These are phyloP conservation scores for Agriopis aurantiaria DNA, from an alignment of 2,888 invertebrate genomes.

Conservation along the genomic window DNA sequence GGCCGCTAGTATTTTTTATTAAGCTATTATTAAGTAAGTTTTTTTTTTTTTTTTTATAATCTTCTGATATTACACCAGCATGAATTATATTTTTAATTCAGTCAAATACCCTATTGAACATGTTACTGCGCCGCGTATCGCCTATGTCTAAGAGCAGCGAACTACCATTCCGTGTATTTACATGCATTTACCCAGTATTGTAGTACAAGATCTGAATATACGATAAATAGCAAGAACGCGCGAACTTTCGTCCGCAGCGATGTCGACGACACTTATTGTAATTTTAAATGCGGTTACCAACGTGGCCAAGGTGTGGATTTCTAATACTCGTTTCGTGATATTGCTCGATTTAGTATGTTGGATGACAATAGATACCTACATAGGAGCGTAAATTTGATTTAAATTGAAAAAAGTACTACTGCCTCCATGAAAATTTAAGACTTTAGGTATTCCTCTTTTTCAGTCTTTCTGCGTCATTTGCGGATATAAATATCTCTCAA, in stretches of 20 bases:
- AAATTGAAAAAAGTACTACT: not conserved
- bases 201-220: constrained; percentile 68
- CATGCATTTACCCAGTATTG: constrained; percentile 38
- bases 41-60: too few species aligned
- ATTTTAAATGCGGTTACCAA: constrained; percentile 76
- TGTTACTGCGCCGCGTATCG: constrained; percentile 6
- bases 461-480: too few species aligned
- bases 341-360: constrained; percentile 10
- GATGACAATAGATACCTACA: not conserved
- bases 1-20: too few species aligned
- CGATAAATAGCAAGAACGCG: constrained; percentile 67
- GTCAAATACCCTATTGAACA: not conserved
- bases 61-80: too few species aligned
- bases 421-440: too few species aligned
- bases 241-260: constrained; percentile 73
- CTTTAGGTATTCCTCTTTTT: too few species aligned
- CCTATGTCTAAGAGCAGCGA: constrained; percentile 31
- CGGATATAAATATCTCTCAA: too few species aligned
- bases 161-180: constrained; percentile 35
- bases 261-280: constrained; percentile 79
- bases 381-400: not conserved
- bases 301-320: constrained; percentile 53
- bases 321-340: constrained; percentile 44
- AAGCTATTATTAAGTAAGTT: too few species aligned
- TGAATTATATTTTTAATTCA: too few species aligned